A percentile compares a stretch with the other conserved stretches of the same genome.
Conservation (phyloP, 2,888 invertebrate species). For the Ophioninae sp. region DNA sequence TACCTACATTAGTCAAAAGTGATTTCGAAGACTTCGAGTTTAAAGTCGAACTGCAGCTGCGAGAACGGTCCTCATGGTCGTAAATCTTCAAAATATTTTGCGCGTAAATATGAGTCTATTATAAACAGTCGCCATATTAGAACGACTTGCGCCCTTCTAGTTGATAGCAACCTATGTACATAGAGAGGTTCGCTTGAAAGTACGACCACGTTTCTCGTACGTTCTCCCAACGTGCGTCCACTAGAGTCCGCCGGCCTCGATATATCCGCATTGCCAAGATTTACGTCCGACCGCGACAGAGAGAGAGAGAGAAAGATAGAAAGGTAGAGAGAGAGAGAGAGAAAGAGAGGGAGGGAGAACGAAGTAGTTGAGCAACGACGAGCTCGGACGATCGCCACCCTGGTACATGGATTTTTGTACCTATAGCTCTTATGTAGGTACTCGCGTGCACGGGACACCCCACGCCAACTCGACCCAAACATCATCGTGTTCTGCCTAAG, state of each 20-base stretch:
- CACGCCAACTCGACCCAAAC: slow-evolving; percentile 4
- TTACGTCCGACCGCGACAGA: slow-evolving; percentile 39
- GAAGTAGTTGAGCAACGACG: slow-evolving; percentile 44
- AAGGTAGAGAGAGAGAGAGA: slow-evolving; percentile 18
- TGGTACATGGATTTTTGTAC: slow-evolving; percentile 27
- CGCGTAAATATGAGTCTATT: background rate
- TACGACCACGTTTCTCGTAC: slow-evolving; percentile 49
- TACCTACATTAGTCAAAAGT: too few species aligned
- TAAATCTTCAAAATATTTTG: background rate
- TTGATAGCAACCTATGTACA: background rate
- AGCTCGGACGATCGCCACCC: slow-evolving; percentile 39
- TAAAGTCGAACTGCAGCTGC: too few species aligned
- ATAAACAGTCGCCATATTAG: background rate
- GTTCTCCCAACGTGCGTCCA: slow-evolving; percentile 24
- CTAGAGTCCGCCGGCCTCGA: slow-evolving; percentile 38
- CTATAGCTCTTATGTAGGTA: slow-evolving; percentile 4
- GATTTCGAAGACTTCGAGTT: background rate
- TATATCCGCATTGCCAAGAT: slow-evolving; percentile 54
- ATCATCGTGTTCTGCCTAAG: background rate
- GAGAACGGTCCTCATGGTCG: too few species aligned
- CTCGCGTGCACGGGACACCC: slow-evolving; percentile 1
- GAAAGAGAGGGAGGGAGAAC: slow-evolving; percentile 1
- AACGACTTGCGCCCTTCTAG: slow-evolving; percentile 11
- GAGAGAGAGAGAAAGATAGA: slow-evolving; percentile 27
- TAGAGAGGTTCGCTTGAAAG: slow-evolving; percentile 22